A percentile compares a stretch with the other conserved stretches of the same genome.
Evolutionary conservation across 2,888 invertebrate species (phyloP).

Genomic region (Athalia circularis): DNA sequence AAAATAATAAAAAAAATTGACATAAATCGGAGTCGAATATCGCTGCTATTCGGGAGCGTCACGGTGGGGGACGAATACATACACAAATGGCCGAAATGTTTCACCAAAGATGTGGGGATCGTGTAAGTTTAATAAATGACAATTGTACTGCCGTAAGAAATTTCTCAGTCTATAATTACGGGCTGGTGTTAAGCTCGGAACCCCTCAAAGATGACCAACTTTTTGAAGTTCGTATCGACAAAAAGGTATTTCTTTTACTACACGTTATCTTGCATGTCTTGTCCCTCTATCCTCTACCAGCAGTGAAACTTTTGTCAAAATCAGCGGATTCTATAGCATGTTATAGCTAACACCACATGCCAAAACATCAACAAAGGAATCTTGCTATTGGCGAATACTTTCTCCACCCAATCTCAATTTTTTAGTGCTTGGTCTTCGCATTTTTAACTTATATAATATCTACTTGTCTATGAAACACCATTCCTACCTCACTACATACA

Average conservation of each 20-base stretch:
- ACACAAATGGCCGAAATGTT: constrained; percentile 75
- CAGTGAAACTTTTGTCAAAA: constrained; percentile 21
- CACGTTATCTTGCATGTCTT: constrained; percentile 10
- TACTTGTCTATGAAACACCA: no score
- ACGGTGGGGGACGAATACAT: not conserved
- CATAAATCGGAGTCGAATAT: not conserved
- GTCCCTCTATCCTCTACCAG: not conserved
- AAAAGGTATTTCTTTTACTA: constrained; percentile 80
- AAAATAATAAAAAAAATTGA: not conserved
- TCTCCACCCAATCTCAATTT: not conserved
- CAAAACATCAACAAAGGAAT: not conserved
- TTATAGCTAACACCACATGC: not conserved
- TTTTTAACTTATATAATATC: no score
- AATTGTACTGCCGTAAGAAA: constrained; percentile 88
- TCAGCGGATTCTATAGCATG: not conserved
- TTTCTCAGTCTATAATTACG: constrained; percentile 90
- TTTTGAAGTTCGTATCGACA: constrained; percentile 91
- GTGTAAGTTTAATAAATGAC: constrained; percentile 89
- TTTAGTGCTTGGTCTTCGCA: not conserved
- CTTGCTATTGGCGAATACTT: not conserved
- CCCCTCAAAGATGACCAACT: constrained; percentile 87
- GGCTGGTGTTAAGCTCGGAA: constrained; percentile 88
- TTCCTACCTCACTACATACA: not conserved
- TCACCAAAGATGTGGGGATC: constrained; percentile 88
- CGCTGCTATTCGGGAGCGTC: not conserved